Evolutionary conservation across 35 echinoderm and acorn worm genomes (phyloP).

Genomic region (Chiridota heheva): DNA sequence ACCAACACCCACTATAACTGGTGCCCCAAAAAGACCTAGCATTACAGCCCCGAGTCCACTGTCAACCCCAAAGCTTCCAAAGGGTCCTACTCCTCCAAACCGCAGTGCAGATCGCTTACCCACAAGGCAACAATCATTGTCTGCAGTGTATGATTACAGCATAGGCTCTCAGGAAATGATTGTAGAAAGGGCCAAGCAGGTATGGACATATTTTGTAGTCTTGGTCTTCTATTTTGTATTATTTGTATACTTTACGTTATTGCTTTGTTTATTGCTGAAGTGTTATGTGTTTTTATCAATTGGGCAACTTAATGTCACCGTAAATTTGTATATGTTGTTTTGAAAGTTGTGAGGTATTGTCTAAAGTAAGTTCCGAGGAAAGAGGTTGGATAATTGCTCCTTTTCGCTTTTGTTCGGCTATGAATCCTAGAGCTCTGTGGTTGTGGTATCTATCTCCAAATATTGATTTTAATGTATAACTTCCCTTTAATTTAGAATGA

Average conservation of each 20-base stretch:
- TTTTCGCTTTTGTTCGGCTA: no score
- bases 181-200: constrained; percentile 98
- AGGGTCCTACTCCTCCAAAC: constrained; percentile 52
- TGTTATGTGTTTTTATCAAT: not conserved
- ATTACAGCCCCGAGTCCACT: no score
- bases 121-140: constrained; percentile 75
- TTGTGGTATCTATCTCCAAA: no score
- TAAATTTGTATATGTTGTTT: not conserved
- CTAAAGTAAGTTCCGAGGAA: no score
- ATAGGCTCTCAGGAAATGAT: constrained; percentile 99
- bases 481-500: no score
- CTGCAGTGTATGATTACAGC: constrained; percentile 89
- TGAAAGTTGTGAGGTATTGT: no score
- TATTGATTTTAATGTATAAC: no score
- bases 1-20: no score
- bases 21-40: no score
- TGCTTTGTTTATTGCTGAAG: not conserved
- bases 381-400: no score
- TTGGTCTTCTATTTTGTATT: not conserved
- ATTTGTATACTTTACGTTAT: not conserved
- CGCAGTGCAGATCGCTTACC: constrained; percentile 41
- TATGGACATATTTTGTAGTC: not conserved
- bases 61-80: constrained; percentile 24
- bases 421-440: no score
- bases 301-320: no score